Evolutionary conservation across 2,888 invertebrate species (phyloP).

Genomic region (Stenichneumon culpator): DNA sequence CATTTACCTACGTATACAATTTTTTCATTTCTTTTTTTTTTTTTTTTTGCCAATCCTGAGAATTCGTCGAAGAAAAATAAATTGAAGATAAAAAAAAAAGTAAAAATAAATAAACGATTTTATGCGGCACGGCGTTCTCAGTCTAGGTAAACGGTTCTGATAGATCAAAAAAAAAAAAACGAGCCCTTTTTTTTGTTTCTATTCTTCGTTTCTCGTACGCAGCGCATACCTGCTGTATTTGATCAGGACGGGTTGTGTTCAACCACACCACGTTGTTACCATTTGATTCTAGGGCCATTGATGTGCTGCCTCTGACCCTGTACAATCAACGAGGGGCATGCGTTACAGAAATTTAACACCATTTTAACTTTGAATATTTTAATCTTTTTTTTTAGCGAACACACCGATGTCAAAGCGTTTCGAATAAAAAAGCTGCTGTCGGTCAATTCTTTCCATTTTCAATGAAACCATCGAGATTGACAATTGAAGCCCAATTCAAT

Average conservation of each 20-base stretch:
- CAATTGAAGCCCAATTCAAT: too few relatives aligned
- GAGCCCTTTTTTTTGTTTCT: slow-evolving; percentile 58
- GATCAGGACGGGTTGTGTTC: slow-evolving; percentile 82
- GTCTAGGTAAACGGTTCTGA: slow-evolving; percentile 1
- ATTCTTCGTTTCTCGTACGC: slow-evolving; percentile 61
- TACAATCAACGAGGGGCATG: slow-evolving; percentile 77
- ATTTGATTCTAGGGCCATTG: slow-evolving; percentile 84
- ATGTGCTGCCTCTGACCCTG: slow-evolving; percentile 81
- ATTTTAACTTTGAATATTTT: neutral
- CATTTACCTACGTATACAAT: neutral
- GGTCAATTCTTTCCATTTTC: neutral
- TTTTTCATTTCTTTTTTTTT: neutral
- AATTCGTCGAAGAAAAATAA: too few relatives aligned
- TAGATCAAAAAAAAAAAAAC: neutral
- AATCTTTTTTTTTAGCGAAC: neutral
- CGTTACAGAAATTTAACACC: slow-evolving; percentile 61
- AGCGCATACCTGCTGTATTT: slow-evolving; percentile 83
- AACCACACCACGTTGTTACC: slow-evolving; percentile 84
- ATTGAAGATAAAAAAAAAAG: too few relatives aligned
- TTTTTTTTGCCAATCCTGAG: neutral
- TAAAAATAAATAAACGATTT: too few relatives aligned
- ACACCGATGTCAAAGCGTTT: slow-evolving; percentile 8
- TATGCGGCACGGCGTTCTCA: neutral
- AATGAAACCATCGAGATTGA: neutral
- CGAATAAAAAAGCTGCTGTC: neutral